Conservation (phyloP, 2,113 vertebrate species). For the Euleptes europaea region DNA sequence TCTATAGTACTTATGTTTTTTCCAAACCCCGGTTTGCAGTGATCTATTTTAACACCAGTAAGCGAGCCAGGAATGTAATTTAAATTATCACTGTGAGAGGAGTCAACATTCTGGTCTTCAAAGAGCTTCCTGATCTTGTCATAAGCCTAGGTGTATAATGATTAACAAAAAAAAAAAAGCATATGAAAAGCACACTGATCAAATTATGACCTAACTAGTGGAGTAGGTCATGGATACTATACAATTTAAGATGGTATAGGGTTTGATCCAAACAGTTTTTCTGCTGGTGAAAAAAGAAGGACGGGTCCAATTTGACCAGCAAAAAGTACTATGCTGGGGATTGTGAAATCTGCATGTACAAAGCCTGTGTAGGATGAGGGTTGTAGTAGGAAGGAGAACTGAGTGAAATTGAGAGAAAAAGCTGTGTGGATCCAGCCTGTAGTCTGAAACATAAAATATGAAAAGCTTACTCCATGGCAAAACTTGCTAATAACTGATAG, state of each 20-base stretch:
- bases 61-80: constrained; percentile 29
- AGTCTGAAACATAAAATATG: no score
- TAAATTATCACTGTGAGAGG: background rate
- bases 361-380: no score
- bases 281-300: no score
- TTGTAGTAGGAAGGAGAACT: no score
- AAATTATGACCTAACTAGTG: background rate
- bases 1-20: constrained; percentile 30
- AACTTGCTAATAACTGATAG: no score
- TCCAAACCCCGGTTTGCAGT: constrained; percentile 55
- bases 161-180: background rate
- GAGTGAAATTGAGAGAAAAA: no score
- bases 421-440: no score
- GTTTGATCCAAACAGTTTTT: no score
- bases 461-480: no score
- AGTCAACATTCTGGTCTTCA: background rate
- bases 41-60: constrained; percentile 37
- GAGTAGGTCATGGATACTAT: background rate
- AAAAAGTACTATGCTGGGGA: no score
- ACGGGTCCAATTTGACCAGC: no score
- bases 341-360: no score
- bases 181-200: background rate
- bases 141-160: constrained; percentile 35
- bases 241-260: background rate
- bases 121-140: constrained; percentile 28